Conservation (phyloP, 2,888 invertebrate species). For the Lamproptera curius region DNA sequence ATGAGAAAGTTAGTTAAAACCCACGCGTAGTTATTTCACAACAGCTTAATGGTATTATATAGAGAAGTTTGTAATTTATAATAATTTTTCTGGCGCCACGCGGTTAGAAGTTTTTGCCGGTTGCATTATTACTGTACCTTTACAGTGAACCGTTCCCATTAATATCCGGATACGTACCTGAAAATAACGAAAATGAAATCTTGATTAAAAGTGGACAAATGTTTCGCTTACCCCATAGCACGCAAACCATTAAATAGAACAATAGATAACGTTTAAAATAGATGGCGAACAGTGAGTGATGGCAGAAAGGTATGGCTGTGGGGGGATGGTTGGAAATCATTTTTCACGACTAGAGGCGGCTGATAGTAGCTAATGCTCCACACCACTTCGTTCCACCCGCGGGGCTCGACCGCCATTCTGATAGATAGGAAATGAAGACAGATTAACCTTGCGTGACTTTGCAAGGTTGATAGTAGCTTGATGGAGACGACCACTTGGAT, state of each 20-base stretch:
- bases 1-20: constrained; percentile 15
- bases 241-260: constrained; percentile 55
- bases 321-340: constrained; percentile 74
- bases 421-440: constrained; percentile 78
- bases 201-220: constrained; percentile 18
- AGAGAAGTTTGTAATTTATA: constrained; percentile 4
- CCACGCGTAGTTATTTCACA: not conserved
- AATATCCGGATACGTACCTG: constrained; percentile 20
- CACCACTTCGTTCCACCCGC: constrained; percentile 44
- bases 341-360: constrained; percentile 68
- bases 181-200: constrained; percentile 17
- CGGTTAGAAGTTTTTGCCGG: not conserved
- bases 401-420: constrained; percentile 53
- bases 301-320: constrained; percentile 52
- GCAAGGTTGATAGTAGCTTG: constrained; percentile 41
- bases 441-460: constrained; percentile 72
- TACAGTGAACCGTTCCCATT: not conserved
- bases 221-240: constrained; percentile 49
- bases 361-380: constrained; percentile 70
- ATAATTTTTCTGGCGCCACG: not conserved
- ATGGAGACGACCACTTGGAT: constrained; percentile 32
- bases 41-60: constrained; percentile 5
- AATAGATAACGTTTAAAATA: constrained; percentile 60
- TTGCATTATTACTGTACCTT: constrained; percentile 6
- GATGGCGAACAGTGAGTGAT: constrained; percentile 64